Conservation (phyloP, 2,797 vertebrate genomes). For the Pseudochromis fuscus region DNA sequence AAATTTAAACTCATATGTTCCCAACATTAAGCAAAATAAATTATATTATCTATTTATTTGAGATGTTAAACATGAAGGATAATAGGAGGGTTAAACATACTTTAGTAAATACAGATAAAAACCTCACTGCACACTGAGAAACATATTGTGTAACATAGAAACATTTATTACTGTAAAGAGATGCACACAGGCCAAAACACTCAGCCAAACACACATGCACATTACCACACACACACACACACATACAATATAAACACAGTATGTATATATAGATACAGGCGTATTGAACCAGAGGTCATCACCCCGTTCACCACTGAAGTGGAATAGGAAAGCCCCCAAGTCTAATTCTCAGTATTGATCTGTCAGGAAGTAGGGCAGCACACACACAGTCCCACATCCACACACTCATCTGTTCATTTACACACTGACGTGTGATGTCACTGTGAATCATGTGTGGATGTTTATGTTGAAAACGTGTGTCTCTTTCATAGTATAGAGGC, state of each 20-base stretch:
- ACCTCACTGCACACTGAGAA: neutral
- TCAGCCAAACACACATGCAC: neutral
- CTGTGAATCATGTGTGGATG: neutral
- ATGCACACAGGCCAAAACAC: neutral
- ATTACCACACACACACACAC: neutral
- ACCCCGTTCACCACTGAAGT: slow-evolving; percentile 1
- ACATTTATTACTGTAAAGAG: neutral
- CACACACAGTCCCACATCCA: slow-evolving; percentile 18
- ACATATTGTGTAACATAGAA: neutral
- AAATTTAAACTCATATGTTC: no score
- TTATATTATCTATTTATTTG: no score
- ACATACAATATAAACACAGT: neutral
- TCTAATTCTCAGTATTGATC: slow-evolving; percentile 68
- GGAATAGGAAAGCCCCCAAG: slow-evolving; percentile 37
- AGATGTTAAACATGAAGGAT: no score
- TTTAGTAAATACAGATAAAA: neutral
- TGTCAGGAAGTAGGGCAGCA: slow-evolving; percentile 50
- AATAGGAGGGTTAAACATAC: no score
- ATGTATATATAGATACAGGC: neutral
- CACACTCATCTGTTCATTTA: neutral
- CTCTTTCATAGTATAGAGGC: slow-evolving; percentile 8
- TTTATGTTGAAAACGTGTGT: slow-evolving; percentile 10
- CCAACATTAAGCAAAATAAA: no score
- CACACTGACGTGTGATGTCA: slow-evolving; percentile 30
- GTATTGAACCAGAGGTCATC: slow-evolving; percentile 36